Evolutionary conservation across 2,797 vertebrate species (phyloP).

Genomic region (Aselliscus stoliczkanus): DNA sequence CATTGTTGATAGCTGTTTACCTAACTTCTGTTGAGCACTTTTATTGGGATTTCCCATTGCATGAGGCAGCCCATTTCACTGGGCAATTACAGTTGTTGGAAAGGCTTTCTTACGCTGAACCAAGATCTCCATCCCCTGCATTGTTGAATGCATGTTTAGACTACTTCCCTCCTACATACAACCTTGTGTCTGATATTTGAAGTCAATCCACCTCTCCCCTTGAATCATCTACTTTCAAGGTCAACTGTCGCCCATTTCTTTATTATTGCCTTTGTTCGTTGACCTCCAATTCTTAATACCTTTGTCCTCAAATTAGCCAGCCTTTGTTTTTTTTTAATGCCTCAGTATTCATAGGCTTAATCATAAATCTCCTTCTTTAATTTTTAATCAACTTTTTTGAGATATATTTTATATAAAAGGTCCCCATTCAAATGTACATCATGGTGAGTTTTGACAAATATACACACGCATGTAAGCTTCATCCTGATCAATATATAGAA

Average conservation of each 20-base stretch:
- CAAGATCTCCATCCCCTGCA: background rate
- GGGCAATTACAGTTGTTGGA: background rate
- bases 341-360: background rate
- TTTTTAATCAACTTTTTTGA: background rate
- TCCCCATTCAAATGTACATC: background rate
- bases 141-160: background rate
- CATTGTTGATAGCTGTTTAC: background rate
- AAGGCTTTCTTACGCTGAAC: background rate
- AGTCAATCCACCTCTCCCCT: background rate
- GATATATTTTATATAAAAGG: background rate
- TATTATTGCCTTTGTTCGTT: background rate
- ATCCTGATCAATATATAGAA: background rate
- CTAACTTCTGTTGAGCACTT: background rate
- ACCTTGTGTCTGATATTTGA: background rate
- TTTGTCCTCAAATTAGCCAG: background rate
- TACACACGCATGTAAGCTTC: background rate
- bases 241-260: background rate
- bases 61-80: background rate
- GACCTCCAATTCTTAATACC: background rate
- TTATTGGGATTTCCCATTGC: background rate
- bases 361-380: background rate
- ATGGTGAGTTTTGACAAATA: background rate
- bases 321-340: background rate
- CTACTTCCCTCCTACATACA: background rate
- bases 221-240: background rate